Evolutionary conservation across 2,797 vertebrate species (phyloP).

Genomic region (Esox masquinongy): DNA sequence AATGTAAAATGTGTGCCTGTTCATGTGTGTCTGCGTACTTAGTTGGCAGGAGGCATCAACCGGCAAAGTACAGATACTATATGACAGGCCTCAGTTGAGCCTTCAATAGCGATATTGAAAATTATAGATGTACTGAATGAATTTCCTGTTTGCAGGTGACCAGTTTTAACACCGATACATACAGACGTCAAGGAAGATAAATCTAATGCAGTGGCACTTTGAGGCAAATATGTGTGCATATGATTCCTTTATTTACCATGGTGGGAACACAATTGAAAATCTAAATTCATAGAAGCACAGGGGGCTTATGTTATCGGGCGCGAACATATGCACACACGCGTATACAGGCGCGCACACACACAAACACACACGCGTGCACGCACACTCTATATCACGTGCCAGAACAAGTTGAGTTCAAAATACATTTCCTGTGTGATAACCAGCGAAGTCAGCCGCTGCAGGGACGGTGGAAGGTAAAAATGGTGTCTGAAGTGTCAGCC

Average conservation of each 20-base stretch:
- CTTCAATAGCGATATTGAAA: slow-evolving; percentile 9
- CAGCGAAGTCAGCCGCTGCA: background rate
- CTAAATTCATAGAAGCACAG: background rate
- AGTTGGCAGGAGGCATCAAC: background rate
- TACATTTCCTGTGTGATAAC: background rate
- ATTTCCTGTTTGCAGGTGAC: background rate
- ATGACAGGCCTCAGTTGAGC: slow-evolving; percentile 21
- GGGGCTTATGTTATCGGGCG: too few relatives aligned
- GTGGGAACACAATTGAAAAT: slow-evolving; percentile 25
- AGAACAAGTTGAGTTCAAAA: background rate
- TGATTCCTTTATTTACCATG: slow-evolving; percentile 24
- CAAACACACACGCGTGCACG: background rate
- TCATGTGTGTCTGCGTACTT: too few relatives aligned
- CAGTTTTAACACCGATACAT: background rate
- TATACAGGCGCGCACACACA: too few relatives aligned
- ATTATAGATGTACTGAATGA: slow-evolving; percentile 14
- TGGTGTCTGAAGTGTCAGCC: background rate
- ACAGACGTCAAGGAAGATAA: slow-evolving; percentile 1
- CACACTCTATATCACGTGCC: background rate
- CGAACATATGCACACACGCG: background rate
- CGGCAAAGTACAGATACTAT: background rate
- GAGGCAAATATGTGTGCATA: slow-evolving; percentile 13
- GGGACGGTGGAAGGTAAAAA: background rate
- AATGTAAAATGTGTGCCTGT: too few relatives aligned
- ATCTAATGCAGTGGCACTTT: background rate